Conservation (phyloP, 2,113 vertebrate genomes). For the Cervus canadensis region DNA sequence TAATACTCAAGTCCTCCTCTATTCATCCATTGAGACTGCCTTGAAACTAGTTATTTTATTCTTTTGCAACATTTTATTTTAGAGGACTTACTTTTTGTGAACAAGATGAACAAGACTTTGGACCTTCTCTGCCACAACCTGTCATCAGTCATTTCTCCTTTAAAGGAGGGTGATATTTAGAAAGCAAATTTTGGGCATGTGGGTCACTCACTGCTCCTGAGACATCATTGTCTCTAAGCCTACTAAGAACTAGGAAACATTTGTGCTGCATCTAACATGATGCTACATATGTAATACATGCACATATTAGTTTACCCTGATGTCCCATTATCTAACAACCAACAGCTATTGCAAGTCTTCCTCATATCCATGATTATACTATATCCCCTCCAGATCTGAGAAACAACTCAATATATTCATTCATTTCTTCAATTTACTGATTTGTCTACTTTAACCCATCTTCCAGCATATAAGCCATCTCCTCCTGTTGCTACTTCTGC, state of each 20-base stretch:
- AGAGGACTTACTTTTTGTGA: not conserved
- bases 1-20: not conserved
- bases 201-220: not conserved
- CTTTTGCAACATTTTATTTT: not conserved
- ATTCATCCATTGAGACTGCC: not conserved
- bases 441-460: not conserved
- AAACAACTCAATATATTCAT: not conserved
- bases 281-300: not conserved
- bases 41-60: not conserved
- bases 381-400: not conserved
- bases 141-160: not conserved
- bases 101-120: not conserved
- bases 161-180: not conserved
- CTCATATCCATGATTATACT: not conserved
- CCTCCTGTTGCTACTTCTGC: not conserved
- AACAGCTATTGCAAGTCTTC: not conserved
- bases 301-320: not conserved
- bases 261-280: not conserved
- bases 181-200: not conserved
- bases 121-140: not conserved
- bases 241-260: not conserved
- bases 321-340: not conserved
- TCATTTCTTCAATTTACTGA: not conserved
- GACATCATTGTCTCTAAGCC: not conserved
- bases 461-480: not conserved